Percentiles rank a stretch among this genome's conserved stretches.
These are phyloP conservation scores for Microctonus hyperodae DNA, from an alignment of 2,888 invertebrate species.

Conservation along the genomic window DNA sequence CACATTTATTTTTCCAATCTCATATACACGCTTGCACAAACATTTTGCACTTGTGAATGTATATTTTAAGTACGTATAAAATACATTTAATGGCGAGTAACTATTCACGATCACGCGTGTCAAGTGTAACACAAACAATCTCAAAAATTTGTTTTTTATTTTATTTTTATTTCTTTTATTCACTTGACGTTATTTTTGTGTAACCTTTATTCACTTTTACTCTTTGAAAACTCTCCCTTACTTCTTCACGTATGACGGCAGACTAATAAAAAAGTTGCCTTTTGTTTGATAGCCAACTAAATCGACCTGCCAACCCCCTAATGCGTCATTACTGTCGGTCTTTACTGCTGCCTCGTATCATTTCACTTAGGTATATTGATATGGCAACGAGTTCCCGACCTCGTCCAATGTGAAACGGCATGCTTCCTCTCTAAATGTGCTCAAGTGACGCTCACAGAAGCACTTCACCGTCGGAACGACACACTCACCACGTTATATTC, in stretches of 20 bases:
- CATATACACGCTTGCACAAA: conserved; percentile 20
- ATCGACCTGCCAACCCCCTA: conserved; percentile 63
- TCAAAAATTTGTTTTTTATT: conserved; percentile 10
- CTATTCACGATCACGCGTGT: conserved; percentile 40
- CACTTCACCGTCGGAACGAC: conserved; percentile 22
- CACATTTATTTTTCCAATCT: neutral
- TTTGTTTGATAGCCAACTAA: conserved; percentile 63
- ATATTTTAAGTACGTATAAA: conserved; percentile 47
- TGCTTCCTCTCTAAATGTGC: conserved; percentile 52
- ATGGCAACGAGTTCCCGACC: conserved; percentile 64
- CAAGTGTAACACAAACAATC: conserved; percentile 39
- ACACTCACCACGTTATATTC: neutral
- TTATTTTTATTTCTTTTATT: conserved; percentile 6
- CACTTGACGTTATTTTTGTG: neutral
- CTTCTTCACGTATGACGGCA: conserved; percentile 51
- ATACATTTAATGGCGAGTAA: conserved; percentile 47
- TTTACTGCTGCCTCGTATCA: conserved; percentile 63
- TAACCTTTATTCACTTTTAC: conserved; percentile 30
- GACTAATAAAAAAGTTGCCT: conserved; percentile 62
- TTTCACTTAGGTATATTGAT: conserved; percentile 65
- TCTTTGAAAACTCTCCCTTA: conserved; percentile 30
- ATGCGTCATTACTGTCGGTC: conserved; percentile 64
- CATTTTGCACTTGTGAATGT: conserved; percentile 45
- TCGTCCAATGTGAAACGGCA: conserved; percentile 57
- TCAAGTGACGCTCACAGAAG: conserved; percentile 37